phyloP scores from a whole-genome alignment of 2,113 vertebrate genomes.

The Corvus moneduloides region DNA sequence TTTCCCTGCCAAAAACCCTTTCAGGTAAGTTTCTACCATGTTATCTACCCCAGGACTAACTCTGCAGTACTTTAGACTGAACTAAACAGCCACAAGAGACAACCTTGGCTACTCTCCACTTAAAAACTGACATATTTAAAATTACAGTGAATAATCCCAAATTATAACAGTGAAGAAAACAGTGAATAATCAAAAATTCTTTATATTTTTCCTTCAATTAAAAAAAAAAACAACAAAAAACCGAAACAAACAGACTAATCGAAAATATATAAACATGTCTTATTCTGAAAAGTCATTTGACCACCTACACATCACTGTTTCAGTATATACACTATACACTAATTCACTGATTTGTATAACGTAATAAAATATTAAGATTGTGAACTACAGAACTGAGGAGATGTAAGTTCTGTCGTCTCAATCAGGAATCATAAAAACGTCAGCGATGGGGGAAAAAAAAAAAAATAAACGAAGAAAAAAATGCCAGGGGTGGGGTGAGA shows the following conservation, averaged over 20 bases:
- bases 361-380: not conserved
- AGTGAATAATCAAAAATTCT: not conserved
- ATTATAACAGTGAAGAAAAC: not conserved
- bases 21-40: not conserved
- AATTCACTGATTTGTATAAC: not conserved
- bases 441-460: fast-evolving
- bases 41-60: not conserved
- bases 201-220: not conserved
- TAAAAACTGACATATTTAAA: not conserved
- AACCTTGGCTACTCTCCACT: not conserved
- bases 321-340: not conserved
- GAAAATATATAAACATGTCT: not conserved
- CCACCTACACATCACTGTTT: no score
- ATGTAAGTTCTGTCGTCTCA: not conserved
- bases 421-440: not conserved
- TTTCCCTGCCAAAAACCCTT: not conserved
- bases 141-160: not conserved
- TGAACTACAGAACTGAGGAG: not conserved
- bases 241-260: fast-evolving
- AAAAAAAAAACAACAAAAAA: not conserved
- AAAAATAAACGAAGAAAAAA: fast-evolving
- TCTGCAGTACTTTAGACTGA: not conserved
- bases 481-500: not conserved
- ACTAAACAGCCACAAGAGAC: not conserved
- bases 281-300: not conserved